phyloP scores from a whole-genome alignment of 2,888 invertebrate species.

The Sesia apiformis region DNA sequence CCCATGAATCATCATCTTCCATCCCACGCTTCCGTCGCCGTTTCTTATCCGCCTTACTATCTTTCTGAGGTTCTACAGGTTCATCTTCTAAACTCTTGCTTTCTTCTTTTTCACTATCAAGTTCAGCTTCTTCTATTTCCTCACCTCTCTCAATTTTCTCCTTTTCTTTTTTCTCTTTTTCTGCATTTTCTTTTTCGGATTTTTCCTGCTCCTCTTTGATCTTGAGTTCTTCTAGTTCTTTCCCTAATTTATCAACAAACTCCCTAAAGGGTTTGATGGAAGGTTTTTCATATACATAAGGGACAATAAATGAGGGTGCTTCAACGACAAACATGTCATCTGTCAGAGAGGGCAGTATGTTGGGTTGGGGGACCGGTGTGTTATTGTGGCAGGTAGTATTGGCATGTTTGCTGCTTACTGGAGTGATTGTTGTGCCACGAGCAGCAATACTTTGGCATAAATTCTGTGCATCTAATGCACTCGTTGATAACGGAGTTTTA shows the following conservation, averaged over 20 bases:
- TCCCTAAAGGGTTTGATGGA: slow-evolving; percentile 86
- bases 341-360: slow-evolving; percentile 85
- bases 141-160: slow-evolving; percentile 51
- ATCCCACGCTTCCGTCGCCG: slow-evolving; percentile 45
- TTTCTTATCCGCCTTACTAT: slow-evolving; percentile 47
- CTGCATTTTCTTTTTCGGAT: slow-evolving; percentile 34
- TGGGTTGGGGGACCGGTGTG: slow-evolving; percentile 37
- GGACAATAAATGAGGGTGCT: slow-evolving; percentile 94
- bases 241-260: slow-evolving; percentile 79
- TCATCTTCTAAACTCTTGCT: slow-evolving; percentile 14
- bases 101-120: slow-evolving; percentile 1
- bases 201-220: slow-evolving; percentile 51
- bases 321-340: slow-evolving; percentile 96
- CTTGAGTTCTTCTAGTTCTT: slow-evolving; percentile 73
- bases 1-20: slow-evolving; percentile 77
- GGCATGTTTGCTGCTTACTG: slow-evolving; percentile 43
- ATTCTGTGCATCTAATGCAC: slow-evolving; percentile 46
- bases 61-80: slow-evolving; percentile 14
- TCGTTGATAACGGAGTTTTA: slow-evolving; percentile 28
- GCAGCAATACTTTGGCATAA: slow-evolving; percentile 66
- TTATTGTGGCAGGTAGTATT: slow-evolving; percentile 16
- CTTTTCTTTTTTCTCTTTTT: slow-evolving; percentile 58
- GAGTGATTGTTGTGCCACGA: slow-evolving; percentile 72
- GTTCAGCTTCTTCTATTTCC: slow-evolving; percentile 16
- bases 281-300: slow-evolving; percentile 94